Base-by-base conservation (phyloP, 2,113 vertebrate species). In the Corythornis cristatus region DNA sequence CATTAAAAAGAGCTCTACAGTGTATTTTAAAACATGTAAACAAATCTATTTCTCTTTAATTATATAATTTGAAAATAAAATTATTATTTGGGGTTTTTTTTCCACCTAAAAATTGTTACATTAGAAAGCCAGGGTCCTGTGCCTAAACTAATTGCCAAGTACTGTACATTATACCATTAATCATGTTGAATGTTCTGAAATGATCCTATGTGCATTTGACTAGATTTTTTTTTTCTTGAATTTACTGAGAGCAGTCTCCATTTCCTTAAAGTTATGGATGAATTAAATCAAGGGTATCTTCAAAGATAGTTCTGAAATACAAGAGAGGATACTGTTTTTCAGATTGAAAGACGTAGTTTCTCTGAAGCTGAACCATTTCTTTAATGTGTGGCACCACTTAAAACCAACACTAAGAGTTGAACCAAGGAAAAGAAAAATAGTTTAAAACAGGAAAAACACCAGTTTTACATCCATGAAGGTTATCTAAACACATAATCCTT, bases 281-380 rank as follows among this genome's bases (percentile, higher is more conserved):
- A 92, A 93, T 76, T 71, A 71, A 78, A 93, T 53, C 72, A 83
- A 88, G 51, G 8, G 5, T 53, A 80, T 48, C 78, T 96, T 93
- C 67, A 92, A 95, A 90, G 78, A 83, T 0, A 68, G 19, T 43
- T 58, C 67, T 70, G 12, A 85, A n/a, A 77, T 35, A 37, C 29
- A 83, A 87, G 43, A 26, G 33, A 43, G 9, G 35, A 87, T 84
- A 70, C 46, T 71, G 46, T 26, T 91, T 76, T 88, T 74, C 75
- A 48, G 15, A 80, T 48, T 71, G 72, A 67, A 89, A 93, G 43
- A 74, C 43, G 21, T 28, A 3, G 23, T 74, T 95, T 83, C 43
- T 71, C 56, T 83, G 64, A 92, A 80, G 56, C 64, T 29, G 42
- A 71, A 82, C 61, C 37, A 20, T 43, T 17, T 40, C 67, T 93